Evolutionary conservation across 1,140 invertebrate genomes (phyloP), one percentile per base, ranked within the genome.

Genomic region (Macrobrachium nipponense): DNA sequence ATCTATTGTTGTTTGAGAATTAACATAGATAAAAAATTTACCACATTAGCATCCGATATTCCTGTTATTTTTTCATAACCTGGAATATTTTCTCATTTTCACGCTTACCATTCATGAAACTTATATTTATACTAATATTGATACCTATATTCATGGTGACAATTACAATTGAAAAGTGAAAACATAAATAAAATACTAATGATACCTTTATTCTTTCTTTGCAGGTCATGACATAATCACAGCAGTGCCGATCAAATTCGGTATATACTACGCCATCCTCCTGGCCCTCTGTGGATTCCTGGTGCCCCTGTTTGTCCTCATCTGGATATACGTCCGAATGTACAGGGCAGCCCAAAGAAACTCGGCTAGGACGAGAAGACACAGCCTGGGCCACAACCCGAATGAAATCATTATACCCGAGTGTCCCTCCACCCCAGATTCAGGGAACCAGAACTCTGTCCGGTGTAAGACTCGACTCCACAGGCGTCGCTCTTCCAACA

Each of bases 271-370:
- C 73, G 82, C 88, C 5, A 80, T 82, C 43, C 64, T 89, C 15
- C 82, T 89, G n/a, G 78, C 81, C 0, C 51, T 87, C 18, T 82
- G 91, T 11, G 92, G 91, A 7, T 94, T 93, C 88, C 88, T 92
- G 17, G 87, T 93, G 66, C 93, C 93, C 0, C 91, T 93, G 20
- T 89, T 92, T 27, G 91, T 92, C 8, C 91, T 93, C 27, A 90
- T 92, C 60, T 93, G 92, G 90, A 91, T 93, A 5, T 94, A 94
- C 88, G 90, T 91, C 14, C 90, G 91, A n/a, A 93, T 94, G 91
- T 94, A 93, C 89, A 90, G 91, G 51, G 93, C 93, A 0, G 93
- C 93, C 2, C 91, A 92, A 77, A 90, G 91, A 58, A 94, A 93
- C 89, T 93, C 91, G 62, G 92, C 92, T 85, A 90, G 93, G 44